A percentile compares a stretch with the other conserved stretches of the same genome.
These are phyloP conservation scores for Tapirus terrestris DNA, from an alignment of 2,113 vertebrate species.

Conservation along the genomic window DNA sequence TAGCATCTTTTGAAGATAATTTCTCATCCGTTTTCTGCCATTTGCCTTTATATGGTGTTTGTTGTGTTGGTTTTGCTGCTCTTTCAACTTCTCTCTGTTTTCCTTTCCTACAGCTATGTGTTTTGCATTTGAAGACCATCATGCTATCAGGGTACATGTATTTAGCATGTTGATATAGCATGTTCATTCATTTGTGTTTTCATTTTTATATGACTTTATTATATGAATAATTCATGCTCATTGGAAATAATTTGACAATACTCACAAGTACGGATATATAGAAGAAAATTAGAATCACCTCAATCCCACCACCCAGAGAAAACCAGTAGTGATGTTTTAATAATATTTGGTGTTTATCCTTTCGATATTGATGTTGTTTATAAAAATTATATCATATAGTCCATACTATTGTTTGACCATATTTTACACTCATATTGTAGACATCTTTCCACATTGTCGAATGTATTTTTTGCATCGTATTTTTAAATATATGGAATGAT, in stretches of 20 bases:
- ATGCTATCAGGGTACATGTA: conserved; percentile 78
- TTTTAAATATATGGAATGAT: neutral
- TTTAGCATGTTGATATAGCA: conserved; percentile 78
- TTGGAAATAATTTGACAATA: neutral
- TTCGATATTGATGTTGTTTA: neutral
- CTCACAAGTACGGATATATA: neutral
- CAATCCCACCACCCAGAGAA: neutral
- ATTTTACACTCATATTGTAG: neutral
- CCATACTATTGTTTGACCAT: neutral
- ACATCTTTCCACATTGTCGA: conserved; percentile 17
- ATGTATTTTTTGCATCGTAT: neutral
- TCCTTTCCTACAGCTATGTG: conserved; percentile 77
- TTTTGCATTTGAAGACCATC: conserved; percentile 81
- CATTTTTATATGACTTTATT: conserved; percentile 50
- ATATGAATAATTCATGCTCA: neutral
- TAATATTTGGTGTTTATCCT: neutral
- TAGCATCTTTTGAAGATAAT: conserved; percentile 54
- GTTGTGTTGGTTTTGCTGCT: conserved; percentile 64
- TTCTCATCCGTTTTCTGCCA: conserved; percentile 49
- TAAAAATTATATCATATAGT: neutral
- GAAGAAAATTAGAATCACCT: neutral
- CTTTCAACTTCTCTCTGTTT: conserved; percentile 75
- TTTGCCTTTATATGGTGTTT: conserved; percentile 62
- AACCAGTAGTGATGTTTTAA: neutral
- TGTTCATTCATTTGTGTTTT: conserved; percentile 71